Base-by-base conservation (phyloP, 2,797 vertebrate species). In the Lacerta agilis region DNA sequence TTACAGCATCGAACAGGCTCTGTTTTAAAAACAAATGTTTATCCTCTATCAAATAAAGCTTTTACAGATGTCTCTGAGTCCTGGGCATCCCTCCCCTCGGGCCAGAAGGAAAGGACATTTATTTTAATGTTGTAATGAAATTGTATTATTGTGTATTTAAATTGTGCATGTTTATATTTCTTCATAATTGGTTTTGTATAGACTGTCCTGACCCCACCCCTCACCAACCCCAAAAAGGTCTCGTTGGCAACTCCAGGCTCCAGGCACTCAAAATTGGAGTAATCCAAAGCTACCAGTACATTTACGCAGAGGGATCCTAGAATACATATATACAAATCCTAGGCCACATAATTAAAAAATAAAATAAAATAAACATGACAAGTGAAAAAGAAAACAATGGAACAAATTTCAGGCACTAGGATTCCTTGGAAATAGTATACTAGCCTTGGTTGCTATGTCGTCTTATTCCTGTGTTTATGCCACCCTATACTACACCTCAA, bases 301-400 rank as follows among this genome's bases (percentile, higher is more conserved):
- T 55, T 83, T 73, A 23, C 38, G 25, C 36, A 55, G 49, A 55
- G 49, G 49, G 23, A 73, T 83, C 6, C 15, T 29, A 2, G 25
- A 86, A 41, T 78, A 89, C 89, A 36, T 87, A 79, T 73, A 5
- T 49, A 58, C 23, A 89, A 80, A 91, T 87, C 82, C 13, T 75
- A 78, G 49, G 85, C 79, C 5, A 17, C 41, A 90, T 64, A 88
- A 36, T 49, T 1, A 5, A 77, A 33, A 33, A 33, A 33, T 33
- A 33, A 69, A 8, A n/a, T n/a, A n/a, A 82, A 33, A 77, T 36
- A 10, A n/a, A 43, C 45, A 45, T 25, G 9, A 84, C 76, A 90
- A 7, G 6, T 79, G 1, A 69, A 93, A 45, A 82, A 82, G 76
- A 71, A n/a, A 33, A 71, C 72, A 77, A 61, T 79, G 17, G 15